These are phyloP conservation scores for Epinephelus fuscoguttatus DNA, from an alignment of 2,113 vertebrate genomes.

Conservation along the genomic window DNA sequence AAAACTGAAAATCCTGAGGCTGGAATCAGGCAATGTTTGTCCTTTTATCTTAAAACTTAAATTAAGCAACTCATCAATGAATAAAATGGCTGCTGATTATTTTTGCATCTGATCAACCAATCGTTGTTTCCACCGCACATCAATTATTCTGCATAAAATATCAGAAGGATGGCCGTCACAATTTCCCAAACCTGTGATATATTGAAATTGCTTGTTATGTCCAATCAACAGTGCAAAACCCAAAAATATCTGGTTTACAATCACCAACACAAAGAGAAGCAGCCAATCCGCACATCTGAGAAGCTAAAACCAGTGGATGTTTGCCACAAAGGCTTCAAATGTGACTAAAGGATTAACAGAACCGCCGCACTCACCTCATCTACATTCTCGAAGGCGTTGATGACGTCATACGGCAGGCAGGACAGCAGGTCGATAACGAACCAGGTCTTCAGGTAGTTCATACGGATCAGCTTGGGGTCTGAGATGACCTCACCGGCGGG, in stretches of 20 bases:
- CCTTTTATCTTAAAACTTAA: background rate
- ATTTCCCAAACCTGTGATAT: background rate
- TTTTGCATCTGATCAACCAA: background rate
- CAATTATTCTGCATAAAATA: background rate
- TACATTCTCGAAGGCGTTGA: slow-evolving; percentile 99
- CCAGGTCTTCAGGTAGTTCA: slow-evolving; percentile 99
- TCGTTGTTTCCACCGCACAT: background rate
- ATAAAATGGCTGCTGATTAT: background rate
- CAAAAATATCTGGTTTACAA: background rate
- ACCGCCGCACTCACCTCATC: slow-evolving; percentile 92
- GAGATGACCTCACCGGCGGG: slow-evolving; percentile 98
- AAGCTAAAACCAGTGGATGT: background rate
- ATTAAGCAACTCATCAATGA: background rate
- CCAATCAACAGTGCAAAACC: background rate
- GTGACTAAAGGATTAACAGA: too few species aligned
- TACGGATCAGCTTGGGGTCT: slow-evolving; percentile 97
- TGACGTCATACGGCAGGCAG: slow-evolving; percentile 98
- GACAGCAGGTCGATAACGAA: slow-evolving; percentile 99
- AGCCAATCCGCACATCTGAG: background rate
- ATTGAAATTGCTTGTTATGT: background rate
- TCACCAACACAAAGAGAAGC: background rate
- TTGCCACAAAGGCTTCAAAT: background rate
- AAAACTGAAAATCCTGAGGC: background rate
- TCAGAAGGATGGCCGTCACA: background rate
- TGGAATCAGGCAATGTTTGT: background rate